Conservation (phyloP, 2,888 invertebrate genomes). For the Chymomyza procnemis region DNA sequence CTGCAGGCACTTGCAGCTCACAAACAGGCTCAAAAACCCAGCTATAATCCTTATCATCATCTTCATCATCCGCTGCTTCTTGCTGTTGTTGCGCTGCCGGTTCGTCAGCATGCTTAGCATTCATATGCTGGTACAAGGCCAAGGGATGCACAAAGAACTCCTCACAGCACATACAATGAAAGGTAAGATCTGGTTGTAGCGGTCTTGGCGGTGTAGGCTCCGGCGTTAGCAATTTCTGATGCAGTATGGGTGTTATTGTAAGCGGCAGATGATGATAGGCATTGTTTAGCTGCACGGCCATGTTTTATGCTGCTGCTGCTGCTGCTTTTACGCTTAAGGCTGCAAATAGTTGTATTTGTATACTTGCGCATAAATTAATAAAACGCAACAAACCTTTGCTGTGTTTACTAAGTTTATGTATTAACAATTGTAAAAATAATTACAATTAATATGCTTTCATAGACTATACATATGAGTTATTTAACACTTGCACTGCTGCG, state of each 20-base stretch:
- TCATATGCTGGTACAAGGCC: conserved; percentile 76
- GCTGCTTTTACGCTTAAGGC: conserved; percentile 7
- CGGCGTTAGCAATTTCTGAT: conserved; percentile 50
- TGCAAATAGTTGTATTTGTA: conserved; percentile 1
- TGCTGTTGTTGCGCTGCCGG: conserved; percentile 21
- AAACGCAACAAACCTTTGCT: conserved; percentile 1
- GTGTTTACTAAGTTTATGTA: conserved; percentile 34
- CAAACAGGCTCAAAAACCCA: conserved; percentile 78
- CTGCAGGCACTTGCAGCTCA: conserved; percentile 60
- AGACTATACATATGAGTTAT: conserved; percentile 49
- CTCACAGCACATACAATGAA: conserved; percentile 77
- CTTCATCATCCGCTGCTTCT: conserved; percentile 43
- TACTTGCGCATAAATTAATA: background rate
- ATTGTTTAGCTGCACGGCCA: conserved; percentile 64
- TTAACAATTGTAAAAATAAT: conserved; percentile 42
- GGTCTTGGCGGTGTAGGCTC: conserved; percentile 44
- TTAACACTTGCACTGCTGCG: conserved; percentile 41
- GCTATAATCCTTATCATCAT: conserved; percentile 72
- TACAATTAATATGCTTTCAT: conserved; percentile 21
- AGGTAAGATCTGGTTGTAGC: conserved; percentile 76
- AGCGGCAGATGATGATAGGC: conserved; percentile 68
- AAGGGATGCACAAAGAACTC: conserved; percentile 76
- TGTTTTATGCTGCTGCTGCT: conserved; percentile 24
- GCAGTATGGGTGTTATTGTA: conserved; percentile 76
- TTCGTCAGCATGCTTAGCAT: conserved; percentile 69